Percentiles rank a stretch among this genome's conserved stretches.
These are phyloP conservation scores for Sarotherodon lohbergeri DNA, from an alignment of 2,113 vertebrate genomes.

Conservation along the genomic window DNA sequence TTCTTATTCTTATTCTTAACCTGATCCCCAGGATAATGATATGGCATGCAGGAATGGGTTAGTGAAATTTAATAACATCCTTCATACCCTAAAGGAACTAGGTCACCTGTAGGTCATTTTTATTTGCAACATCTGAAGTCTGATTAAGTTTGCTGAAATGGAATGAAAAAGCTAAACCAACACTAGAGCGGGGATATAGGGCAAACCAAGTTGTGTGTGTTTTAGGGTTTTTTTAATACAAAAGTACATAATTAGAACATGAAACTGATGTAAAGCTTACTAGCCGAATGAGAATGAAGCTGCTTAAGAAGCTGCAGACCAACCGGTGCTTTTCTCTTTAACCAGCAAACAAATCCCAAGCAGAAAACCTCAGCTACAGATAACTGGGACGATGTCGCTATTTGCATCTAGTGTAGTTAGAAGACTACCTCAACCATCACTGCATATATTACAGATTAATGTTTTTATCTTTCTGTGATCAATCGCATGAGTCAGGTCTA, in stretches of 20 bases:
- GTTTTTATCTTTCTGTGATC: background rate
- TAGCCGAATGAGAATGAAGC: background rate
- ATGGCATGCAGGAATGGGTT: background rate
- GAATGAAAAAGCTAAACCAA: background rate
- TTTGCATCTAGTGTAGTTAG: background rate
- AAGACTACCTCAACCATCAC: background rate
- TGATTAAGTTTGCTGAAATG: background rate
- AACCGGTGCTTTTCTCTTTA: background rate
- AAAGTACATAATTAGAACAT: fast-evolving
- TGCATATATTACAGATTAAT: background rate
- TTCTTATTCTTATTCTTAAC: background rate
- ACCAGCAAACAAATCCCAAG: background rate
- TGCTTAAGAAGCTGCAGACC: background rate
- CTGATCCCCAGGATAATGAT: background rate
- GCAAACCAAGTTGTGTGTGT: background rate
- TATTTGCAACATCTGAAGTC: background rate
- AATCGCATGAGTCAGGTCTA: background rate
- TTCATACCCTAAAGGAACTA: background rate
- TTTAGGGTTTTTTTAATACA: background rate
- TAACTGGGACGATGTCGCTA: background rate
- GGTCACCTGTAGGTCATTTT: background rate
- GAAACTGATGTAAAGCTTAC: background rate
- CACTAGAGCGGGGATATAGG: background rate
- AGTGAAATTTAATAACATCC: background rate
- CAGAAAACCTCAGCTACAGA: background rate